These are phyloP conservation scores for Gracilinanus agilis DNA, from an alignment of 2,113 vertebrate species.

Conservation along the genomic window DNA sequence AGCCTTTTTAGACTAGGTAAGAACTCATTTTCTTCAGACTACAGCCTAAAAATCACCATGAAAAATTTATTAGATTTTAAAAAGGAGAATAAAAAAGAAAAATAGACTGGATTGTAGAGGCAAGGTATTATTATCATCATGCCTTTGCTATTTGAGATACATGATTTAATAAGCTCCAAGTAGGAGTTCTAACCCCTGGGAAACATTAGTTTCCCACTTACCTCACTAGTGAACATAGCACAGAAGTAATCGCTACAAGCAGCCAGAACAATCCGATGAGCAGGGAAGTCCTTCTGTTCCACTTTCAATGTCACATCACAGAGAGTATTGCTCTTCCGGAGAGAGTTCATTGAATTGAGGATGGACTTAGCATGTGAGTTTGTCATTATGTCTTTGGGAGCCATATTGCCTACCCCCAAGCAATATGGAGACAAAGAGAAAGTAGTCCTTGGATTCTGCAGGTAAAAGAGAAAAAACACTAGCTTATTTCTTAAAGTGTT, in stretches of 20 bases:
- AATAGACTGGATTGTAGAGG: background rate
- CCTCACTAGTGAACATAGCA: constrained; percentile 99
- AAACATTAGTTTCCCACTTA: constrained; percentile 77
- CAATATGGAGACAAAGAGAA: constrained; percentile 56
- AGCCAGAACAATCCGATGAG: constrained; percentile 97
- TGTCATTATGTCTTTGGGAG: constrained; percentile 99
- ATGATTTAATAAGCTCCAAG: background rate
- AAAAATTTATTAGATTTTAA: background rate
- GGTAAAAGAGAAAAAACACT: background rate
- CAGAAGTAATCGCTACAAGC: constrained; percentile 99
- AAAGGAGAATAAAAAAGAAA: background rate
- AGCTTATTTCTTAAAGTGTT: background rate
- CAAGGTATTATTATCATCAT: background rate
- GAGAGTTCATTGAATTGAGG: constrained; percentile 98
- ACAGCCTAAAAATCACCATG: background rate
- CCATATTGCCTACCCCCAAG: constrained; percentile 88
- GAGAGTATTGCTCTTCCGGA: constrained; percentile 97
- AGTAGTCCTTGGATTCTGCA: constrained; percentile 38
- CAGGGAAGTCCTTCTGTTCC: constrained; percentile 96
- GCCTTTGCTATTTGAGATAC: background rate
- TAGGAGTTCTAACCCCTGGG: background rate
- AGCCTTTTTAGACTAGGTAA: background rate
- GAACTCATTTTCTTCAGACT: background rate
- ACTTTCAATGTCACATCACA: constrained; percentile 98
- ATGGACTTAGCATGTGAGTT: constrained; percentile 99